phyloP scores from a whole-genome alignment of 2,888 invertebrate genomes.

The Thera obeliscata region DNA sequence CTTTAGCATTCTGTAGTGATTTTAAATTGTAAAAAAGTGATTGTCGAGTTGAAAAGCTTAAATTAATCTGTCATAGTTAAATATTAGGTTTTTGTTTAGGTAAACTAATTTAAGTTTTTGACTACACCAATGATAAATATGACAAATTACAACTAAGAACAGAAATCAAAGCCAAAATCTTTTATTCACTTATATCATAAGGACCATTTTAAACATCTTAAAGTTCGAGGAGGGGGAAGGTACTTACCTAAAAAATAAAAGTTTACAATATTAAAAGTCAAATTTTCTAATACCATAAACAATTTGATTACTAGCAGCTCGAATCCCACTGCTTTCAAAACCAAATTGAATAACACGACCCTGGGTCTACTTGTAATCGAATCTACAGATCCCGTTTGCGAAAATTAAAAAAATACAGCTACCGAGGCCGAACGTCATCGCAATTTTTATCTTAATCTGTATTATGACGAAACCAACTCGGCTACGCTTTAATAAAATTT shows the following conservation, averaged over 20 bases:
- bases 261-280: not conserved
- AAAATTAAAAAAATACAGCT: constrained; percentile 81
- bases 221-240: no score
- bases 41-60: no score
- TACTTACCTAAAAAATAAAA: not conserved
- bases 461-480: constrained; percentile 69
- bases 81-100: no score
- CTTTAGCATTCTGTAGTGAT: no score
- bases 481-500: constrained; percentile 64
- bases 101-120: no score
- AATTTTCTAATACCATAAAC: constrained; percentile 42
- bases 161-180: no score
- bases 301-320: constrained; percentile 41
- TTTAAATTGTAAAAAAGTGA: no score
- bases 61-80: no score
- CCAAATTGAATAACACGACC: constrained; percentile 72
- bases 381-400: constrained; percentile 74
- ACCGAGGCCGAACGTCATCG: constrained; percentile 71
- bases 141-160: no score
- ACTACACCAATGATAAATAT: no score
- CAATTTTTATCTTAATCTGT: constrained; percentile 81
- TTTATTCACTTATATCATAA: no score
- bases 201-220: no score
- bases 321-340: constrained; percentile 51
- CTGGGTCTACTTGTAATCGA: constrained; percentile 65